These are phyloP conservation scores for Puma concolor DNA, from an alignment of 2,113 vertebrate genomes.

Conservation along the genomic window DNA sequence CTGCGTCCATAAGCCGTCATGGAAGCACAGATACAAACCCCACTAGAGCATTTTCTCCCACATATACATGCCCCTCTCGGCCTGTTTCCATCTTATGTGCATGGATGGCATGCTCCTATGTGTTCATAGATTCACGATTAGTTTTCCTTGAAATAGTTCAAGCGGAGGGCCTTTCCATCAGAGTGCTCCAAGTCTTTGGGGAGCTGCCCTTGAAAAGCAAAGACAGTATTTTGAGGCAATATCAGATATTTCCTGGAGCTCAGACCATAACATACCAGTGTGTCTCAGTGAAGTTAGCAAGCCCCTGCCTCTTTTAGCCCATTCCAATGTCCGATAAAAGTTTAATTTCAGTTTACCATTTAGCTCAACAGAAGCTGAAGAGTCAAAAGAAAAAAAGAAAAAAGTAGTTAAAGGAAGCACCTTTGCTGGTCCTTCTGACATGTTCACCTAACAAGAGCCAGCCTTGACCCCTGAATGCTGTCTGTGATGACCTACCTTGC, in stretches of 20 bases:
- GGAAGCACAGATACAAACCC: background rate
- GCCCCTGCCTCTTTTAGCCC: background rate
- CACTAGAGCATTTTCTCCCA: background rate
- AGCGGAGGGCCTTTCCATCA: background rate
- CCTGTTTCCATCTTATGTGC: background rate
- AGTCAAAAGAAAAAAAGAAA: background rate
- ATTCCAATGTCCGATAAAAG: background rate
- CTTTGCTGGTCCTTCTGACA: background rate
- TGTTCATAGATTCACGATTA: background rate
- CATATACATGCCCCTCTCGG: background rate
- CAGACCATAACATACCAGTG: background rate
- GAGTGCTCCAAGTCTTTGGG: background rate
- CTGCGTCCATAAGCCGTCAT: slow-evolving; percentile 43
- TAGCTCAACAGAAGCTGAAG: background rate
- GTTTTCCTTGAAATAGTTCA: slow-evolving; percentile 47
- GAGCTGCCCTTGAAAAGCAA: slow-evolving; percentile 33
- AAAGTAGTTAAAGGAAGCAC: background rate
- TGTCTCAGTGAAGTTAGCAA: background rate
- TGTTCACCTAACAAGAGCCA: slow-evolving; percentile 21
- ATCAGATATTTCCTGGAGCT: slow-evolving; percentile 18
- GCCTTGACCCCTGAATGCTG: background rate
- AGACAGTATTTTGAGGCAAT: background rate
- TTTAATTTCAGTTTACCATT: slow-evolving; percentile 13
- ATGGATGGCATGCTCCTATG: background rate
- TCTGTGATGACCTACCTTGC: background rate